phyloP scores from a whole-genome alignment of 64 coral and sea anemone species.

The Hydrozoanthus tunicans region DNA sequence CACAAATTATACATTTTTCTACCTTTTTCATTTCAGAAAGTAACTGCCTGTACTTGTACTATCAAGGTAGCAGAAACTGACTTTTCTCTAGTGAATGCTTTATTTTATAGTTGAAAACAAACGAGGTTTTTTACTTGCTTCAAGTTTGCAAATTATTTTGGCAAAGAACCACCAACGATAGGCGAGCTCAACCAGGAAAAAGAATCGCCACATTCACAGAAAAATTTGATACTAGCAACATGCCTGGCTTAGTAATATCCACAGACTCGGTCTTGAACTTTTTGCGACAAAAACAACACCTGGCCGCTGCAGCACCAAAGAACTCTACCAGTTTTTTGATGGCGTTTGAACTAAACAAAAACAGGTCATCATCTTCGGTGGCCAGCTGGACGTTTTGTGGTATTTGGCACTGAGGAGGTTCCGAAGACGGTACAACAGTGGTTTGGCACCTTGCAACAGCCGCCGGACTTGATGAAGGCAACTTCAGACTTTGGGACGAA shows the following conservation, averaged over 20 bases:
- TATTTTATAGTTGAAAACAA: neutral
- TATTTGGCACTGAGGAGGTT: neutral
- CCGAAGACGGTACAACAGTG: neutral
- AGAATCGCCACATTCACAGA: no score
- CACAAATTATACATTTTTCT: no score
- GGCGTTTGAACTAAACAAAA: neutral
- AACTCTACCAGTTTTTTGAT: neutral
- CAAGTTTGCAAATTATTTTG: neutral
- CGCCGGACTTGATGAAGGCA: neutral
- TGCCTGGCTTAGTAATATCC: neutral
- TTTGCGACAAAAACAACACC: neutral
- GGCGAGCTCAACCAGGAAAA: no score
- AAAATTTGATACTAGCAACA: neutral
- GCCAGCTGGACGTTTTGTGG: conserved; percentile 29
- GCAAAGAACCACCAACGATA: neutral
- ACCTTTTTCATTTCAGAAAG: neutral
- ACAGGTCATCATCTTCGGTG: conserved; percentile 17
- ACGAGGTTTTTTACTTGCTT: neutral
- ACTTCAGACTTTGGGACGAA: no score
- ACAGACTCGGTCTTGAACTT: neutral
- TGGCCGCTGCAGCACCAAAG: neutral
- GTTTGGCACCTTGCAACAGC: neutral
- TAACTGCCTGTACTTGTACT: neutral
- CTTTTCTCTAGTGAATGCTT: neutral
- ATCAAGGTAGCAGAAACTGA: neutral